phyloP scores from a whole-genome alignment of 2,888 invertebrate species.

The Fabriciana adippe region DNA sequence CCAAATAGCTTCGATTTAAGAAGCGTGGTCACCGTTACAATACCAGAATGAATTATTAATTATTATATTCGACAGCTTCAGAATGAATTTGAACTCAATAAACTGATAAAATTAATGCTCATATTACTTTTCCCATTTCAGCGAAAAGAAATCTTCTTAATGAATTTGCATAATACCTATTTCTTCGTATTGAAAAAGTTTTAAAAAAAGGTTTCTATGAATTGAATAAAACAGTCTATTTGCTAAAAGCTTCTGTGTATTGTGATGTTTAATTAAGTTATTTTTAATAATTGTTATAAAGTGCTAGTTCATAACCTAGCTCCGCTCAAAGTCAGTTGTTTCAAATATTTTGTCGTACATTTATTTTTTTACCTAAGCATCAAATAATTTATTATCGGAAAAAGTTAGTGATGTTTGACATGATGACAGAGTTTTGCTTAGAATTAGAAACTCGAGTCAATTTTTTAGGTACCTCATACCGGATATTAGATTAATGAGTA shows the following conservation, averaged over 20 bases:
- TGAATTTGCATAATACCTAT: not conserved
- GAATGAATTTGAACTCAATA: not conserved
- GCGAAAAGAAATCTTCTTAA: not conserved
- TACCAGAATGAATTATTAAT: not conserved
- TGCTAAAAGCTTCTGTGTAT: no score
- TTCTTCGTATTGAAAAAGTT: not conserved
- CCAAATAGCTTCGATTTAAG: no score
- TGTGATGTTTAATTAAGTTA: no score
- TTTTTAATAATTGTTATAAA: no score
- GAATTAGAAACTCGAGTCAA: slow-evolving; percentile 10
- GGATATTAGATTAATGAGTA: slow-evolving; percentile 7
- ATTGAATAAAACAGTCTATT: no score
- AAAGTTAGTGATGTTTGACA: slow-evolving; percentile 3
- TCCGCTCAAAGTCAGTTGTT: no score
- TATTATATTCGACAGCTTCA: not conserved
- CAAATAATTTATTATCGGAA: not conserved
- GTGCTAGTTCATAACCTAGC: no score
- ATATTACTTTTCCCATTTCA: not conserved
- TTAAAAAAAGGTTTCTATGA: not conserved
- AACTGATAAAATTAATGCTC: slow-evolving; percentile 3
- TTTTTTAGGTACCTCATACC: slow-evolving; percentile 6
- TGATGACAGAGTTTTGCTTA: slow-evolving; percentile 1
- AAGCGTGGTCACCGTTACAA: no score
- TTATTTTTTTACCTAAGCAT: not conserved
- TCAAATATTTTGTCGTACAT: no score